Conservation (phyloP, 2,888 invertebrate species). For the Stramonita haemastoma region DNA sequence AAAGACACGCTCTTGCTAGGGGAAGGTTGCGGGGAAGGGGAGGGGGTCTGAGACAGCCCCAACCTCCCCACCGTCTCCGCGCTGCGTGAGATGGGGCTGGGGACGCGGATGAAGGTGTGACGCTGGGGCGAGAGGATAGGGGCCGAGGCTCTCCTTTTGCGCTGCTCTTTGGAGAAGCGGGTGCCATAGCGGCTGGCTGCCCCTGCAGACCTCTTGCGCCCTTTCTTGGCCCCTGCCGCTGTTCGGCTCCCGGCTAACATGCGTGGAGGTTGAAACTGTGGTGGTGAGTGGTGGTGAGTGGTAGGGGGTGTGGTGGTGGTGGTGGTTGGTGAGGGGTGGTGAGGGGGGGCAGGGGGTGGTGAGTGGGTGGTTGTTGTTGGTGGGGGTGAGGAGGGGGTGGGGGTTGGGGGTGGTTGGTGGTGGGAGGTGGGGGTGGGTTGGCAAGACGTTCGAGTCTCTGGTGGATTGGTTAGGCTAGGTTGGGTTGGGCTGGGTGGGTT, state of each 20-base stretch:
- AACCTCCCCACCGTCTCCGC: constrained; percentile 52
- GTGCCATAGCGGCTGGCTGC: constrained; percentile 46
- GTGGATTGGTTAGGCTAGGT: too few relatives aligned
- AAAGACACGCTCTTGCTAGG: constrained; percentile 55
- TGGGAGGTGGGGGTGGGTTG: too few relatives aligned
- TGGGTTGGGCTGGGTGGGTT: too few relatives aligned
- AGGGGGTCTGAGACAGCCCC: constrained; percentile 43
- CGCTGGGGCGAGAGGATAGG: constrained; percentile 51
- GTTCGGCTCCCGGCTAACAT: neutral
- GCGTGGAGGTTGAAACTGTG: too few relatives aligned
- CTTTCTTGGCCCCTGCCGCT: constrained; percentile 49
- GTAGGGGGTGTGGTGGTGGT: too few relatives aligned
- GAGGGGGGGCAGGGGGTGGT: neutral
- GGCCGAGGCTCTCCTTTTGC: constrained; percentile 52
- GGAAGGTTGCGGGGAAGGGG: constrained; percentile 47
- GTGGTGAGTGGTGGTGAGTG: too few relatives aligned
- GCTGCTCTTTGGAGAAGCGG: constrained; percentile 43
- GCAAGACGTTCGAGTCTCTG: too few relatives aligned
- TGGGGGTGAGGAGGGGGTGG: neutral
- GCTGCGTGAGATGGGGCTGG: constrained; percentile 53
- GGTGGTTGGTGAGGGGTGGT: too few relatives aligned
- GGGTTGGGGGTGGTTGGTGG: too few relatives aligned
- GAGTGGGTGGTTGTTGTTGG: neutral
- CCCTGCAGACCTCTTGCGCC: constrained; percentile 50
- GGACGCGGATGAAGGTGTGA: constrained; percentile 44